Percentiles rank a stretch among this genome's conserved stretches.
Evolutionary conservation across 2,113 vertebrate genomes (phyloP).

Genomic region (Gobius niger): DNA sequence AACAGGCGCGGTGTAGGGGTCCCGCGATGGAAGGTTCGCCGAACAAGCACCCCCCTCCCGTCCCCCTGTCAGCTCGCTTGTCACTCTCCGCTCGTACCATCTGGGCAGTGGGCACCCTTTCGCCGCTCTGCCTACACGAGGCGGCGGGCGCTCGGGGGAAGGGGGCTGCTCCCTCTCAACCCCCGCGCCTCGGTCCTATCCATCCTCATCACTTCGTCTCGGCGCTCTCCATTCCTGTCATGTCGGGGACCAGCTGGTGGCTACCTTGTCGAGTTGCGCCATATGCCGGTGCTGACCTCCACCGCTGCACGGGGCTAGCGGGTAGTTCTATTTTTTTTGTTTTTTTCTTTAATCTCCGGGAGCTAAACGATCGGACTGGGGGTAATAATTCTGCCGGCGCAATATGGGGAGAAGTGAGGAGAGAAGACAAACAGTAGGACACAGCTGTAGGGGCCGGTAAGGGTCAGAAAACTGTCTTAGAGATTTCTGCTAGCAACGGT

Average conservation of each 20-base stretch:
- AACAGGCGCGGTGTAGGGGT: conserved; percentile 52
- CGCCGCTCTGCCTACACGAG: conserved; percentile 44
- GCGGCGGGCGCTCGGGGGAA: conserved; percentile 54
- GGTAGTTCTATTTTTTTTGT: conserved; percentile 8
- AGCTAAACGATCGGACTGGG: conserved; percentile 34
- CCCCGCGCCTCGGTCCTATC: conserved; percentile 36
- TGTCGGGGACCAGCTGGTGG: conserved; percentile 52
- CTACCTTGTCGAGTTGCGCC: conserved; percentile 22
- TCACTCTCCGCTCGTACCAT: conserved; percentile 72
- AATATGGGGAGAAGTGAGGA: conserved; percentile 24
- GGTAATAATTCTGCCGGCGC: conserved; percentile 32
- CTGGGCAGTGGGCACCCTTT: conserved; percentile 58
- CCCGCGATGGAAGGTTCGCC: conserved; percentile 46
- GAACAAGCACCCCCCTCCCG: conserved; percentile 46
- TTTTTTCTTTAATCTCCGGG: conserved; percentile 22
- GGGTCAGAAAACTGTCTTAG: not conserved
- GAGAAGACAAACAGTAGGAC: not conserved
- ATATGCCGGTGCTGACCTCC: conserved; percentile 60
- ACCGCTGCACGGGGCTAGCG: conserved; percentile 36
- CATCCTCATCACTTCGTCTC: conserved; percentile 19
- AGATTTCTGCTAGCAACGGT: not conserved
- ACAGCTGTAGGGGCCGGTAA: conserved; percentile 5
- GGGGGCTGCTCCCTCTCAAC: conserved; percentile 56
- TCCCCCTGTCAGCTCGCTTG: conserved; percentile 68
- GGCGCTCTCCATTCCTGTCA: conserved; percentile 21